These are phyloP conservation scores for Cybosia mesomella DNA, from an alignment of 2,888 invertebrate species.

Conservation along the genomic window DNA sequence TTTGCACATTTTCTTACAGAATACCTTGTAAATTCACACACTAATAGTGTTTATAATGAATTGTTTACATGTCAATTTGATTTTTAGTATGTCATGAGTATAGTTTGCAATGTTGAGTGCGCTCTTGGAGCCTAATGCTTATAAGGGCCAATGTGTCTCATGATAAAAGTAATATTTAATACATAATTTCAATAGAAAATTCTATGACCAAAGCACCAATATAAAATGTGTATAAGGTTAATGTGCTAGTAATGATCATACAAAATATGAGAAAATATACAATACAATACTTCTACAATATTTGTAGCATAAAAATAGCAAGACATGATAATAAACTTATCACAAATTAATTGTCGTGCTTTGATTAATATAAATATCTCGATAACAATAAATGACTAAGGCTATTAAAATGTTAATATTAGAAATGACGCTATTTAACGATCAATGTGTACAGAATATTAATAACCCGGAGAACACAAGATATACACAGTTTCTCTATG, in stretches of 20 bases:
- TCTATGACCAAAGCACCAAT: background rate
- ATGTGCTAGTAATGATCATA: background rate
- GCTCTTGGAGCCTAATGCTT: too few relatives aligned
- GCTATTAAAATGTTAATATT: constrained; percentile 22
- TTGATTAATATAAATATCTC: background rate
- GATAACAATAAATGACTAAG: background rate
- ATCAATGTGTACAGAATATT: constrained; percentile 12
- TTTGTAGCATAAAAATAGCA: background rate
- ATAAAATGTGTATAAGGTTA: background rate
- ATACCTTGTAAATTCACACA: too few relatives aligned
- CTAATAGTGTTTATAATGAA: too few relatives aligned
- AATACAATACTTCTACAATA: background rate
- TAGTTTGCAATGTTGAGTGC: too few relatives aligned
- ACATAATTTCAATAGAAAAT: background rate
- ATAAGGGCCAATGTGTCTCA: too few relatives aligned
- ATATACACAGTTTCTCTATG: constrained; percentile 6
- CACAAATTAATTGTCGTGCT: background rate
- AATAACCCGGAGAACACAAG: constrained; percentile 6
- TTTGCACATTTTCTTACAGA: too few relatives aligned
- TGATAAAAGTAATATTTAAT: background rate
- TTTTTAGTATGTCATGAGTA: too few relatives aligned
- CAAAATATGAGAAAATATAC: background rate
- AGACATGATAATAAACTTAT: background rate
- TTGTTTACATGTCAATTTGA: too few relatives aligned
- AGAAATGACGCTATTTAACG: constrained; percentile 39